phyloP scores from a whole-genome alignment of 2,888 invertebrate species.

The Rhogogaster chlorosoma region DNA sequence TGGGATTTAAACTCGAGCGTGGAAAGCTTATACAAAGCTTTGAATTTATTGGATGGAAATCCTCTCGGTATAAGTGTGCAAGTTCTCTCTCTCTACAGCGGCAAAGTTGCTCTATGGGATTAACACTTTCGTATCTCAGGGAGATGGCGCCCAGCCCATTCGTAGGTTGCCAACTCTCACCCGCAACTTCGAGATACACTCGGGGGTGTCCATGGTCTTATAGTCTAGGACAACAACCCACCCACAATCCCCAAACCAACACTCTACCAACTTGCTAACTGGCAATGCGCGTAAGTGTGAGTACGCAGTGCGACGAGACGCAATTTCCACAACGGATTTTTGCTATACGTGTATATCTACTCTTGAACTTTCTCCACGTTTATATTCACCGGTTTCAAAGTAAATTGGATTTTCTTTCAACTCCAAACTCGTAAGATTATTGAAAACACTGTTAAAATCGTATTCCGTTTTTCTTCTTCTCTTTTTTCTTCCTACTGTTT shows the following conservation, averaged over 20 bases:
- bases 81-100: slow-evolving; percentile 71
- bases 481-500: not conserved
- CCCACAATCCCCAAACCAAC: slow-evolving; percentile 23
- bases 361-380: slow-evolving; percentile 10
- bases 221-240: slow-evolving; percentile 43
- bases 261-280: slow-evolving; percentile 48
- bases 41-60: slow-evolving; percentile 82
- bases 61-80: slow-evolving; percentile 77
- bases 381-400: not conserved
- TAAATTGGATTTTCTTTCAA: not conserved
- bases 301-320: slow-evolving; percentile 9
- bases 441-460: not conserved
- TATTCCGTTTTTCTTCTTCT: not conserved
- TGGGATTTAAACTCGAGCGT: slow-evolving; percentile 78
- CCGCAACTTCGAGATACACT: slow-evolving; percentile 47
- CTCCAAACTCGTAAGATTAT: not conserved
- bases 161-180: slow-evolving; percentile 57
- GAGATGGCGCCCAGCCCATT: slow-evolving; percentile 65
- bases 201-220: slow-evolving; percentile 37
- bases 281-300: slow-evolving; percentile 1
- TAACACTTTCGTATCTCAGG: slow-evolving; percentile 80
- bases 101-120: slow-evolving; percentile 80
- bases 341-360: not conserved
- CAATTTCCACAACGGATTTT: slow-evolving; percentile 9
- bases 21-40: slow-evolving; percentile 82